Conservation (phyloP, 2,888 invertebrate species). For the Cylindroiulus punctatus region DNA sequence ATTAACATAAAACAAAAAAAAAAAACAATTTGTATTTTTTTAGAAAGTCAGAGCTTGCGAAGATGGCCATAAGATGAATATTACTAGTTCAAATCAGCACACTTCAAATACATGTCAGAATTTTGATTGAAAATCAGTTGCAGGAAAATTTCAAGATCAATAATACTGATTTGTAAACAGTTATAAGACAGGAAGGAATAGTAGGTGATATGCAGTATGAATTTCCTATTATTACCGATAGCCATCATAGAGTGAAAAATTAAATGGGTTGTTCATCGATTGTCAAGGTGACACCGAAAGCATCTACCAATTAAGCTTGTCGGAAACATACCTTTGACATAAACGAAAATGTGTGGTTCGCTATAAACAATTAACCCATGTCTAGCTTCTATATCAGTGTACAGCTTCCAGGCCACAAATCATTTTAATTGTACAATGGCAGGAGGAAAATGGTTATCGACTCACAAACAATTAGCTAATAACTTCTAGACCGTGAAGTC, state of each 20-base stretch:
- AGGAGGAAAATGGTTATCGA: constrained; percentile 6
- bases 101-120: too few relatives aligned
- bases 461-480: not conserved
- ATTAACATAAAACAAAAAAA: too few relatives aligned
- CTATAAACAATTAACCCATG: not conserved
- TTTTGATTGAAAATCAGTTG: not conserved
- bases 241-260: not conserved
- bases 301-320: not conserved
- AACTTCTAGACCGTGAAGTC: constrained; percentile 22
- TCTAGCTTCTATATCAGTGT: not conserved
- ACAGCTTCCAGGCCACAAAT: not conserved
- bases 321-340: not conserved
- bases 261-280: not conserved
- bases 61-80: too few relatives aligned
- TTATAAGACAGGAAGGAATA: not conserved
- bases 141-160: not conserved
- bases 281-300: not conserved
- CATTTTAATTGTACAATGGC: not conserved
- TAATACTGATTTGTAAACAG: constrained; percentile 6
- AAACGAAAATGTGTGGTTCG: not conserved
- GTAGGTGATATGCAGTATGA: not conserved
- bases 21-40: too few relatives aligned
- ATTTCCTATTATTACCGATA: not conserved
- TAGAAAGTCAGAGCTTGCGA: too few relatives aligned
- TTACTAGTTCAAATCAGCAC: too few relatives aligned